These are phyloP conservation scores for Ictalurus punctatus DNA, from an alignment of 2,113 vertebrate species.

Conservation along the genomic window DNA sequence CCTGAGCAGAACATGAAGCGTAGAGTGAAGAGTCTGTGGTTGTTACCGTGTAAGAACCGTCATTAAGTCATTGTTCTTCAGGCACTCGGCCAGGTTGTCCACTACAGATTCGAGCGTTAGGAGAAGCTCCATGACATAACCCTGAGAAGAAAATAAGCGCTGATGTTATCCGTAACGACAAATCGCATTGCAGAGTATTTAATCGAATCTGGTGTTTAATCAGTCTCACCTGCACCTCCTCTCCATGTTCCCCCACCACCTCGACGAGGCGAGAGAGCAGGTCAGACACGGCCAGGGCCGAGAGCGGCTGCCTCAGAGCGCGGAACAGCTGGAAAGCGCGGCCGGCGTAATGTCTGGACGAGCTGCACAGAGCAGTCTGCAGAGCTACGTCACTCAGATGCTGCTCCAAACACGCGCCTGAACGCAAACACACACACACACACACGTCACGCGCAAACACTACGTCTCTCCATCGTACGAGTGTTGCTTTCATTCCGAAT, in stretches of 20 bases:
- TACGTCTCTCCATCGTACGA: too few relatives aligned
- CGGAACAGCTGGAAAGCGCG: conserved; percentile 97
- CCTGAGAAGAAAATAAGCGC: conserved; percentile 67
- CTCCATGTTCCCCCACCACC: conserved; percentile 84
- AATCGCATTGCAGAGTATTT: not conserved
- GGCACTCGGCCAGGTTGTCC: conserved; percentile 91
- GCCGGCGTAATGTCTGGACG: conserved; percentile 92
- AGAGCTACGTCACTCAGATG: conserved; percentile 93
- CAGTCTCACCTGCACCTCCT: conserved; percentile 77
- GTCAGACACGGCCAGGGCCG: conserved; percentile 88
- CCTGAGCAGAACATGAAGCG: not conserved
- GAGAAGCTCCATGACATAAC: conserved; percentile 94
- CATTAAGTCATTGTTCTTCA: conserved; percentile 90
- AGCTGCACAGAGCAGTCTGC: conserved; percentile 94
- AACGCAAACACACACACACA: not conserved
- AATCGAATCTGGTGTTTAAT: not conserved
- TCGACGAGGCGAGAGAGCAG: conserved; percentile 90
- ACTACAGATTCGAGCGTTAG: conserved; percentile 92
- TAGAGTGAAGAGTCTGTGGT: not conserved
- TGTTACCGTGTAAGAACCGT: conserved; percentile 82
- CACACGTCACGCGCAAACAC: not conserved
- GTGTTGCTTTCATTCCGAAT: not conserved
- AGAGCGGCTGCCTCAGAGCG: conserved; percentile 91
- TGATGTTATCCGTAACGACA: too few relatives aligned
- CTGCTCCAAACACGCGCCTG: conserved; percentile 78